These are phyloP conservation scores for Chrysopa pallens DNA, from an alignment of 1,140 invertebrate species.

Conservation along the genomic window DNA sequence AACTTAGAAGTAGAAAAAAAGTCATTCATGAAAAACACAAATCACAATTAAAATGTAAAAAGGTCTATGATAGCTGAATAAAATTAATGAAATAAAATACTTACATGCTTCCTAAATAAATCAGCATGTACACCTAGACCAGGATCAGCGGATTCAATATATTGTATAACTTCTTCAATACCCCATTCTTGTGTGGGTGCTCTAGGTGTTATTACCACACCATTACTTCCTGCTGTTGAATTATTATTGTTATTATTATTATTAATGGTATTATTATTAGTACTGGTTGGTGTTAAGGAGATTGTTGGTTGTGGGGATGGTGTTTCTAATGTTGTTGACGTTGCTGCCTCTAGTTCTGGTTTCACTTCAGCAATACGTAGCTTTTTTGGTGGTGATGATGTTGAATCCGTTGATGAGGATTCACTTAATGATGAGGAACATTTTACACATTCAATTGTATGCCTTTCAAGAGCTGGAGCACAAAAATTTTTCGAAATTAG, in stretches of 20 bases:
- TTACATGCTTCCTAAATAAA: constrained; percentile 83
- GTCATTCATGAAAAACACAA: background rate
- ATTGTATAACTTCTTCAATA: constrained; percentile 84
- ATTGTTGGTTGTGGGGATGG: constrained; percentile 24
- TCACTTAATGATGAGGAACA: too few species aligned
- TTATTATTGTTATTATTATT: constrained; percentile 1
- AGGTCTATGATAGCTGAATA: too few species aligned
- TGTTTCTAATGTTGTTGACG: constrained; percentile 30
- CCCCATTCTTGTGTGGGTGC: constrained; percentile 73
- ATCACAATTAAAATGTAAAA: background rate
- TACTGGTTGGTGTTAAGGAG: constrained; percentile 6
- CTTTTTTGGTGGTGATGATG: constrained; percentile 16
- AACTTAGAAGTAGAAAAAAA: too few species aligned
- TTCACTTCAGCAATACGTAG: background rate
- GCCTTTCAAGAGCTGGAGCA: too few species aligned
- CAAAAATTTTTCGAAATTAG: too few species aligned
- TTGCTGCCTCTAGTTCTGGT: constrained; percentile 38
- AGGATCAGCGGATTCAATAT: constrained; percentile 68
- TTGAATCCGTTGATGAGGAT: constrained; percentile 1
- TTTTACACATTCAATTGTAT: too few species aligned
- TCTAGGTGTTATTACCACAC: constrained; percentile 9
- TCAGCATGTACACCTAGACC: constrained; percentile 72
- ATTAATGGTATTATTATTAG: background rate
- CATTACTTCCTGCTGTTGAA: constrained; percentile 7
- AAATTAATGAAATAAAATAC: constrained; percentile 27